These are phyloP conservation scores for Ancistrus triradiatus DNA, from an alignment of 2,113 vertebrate species.

Conservation along the genomic window DNA sequence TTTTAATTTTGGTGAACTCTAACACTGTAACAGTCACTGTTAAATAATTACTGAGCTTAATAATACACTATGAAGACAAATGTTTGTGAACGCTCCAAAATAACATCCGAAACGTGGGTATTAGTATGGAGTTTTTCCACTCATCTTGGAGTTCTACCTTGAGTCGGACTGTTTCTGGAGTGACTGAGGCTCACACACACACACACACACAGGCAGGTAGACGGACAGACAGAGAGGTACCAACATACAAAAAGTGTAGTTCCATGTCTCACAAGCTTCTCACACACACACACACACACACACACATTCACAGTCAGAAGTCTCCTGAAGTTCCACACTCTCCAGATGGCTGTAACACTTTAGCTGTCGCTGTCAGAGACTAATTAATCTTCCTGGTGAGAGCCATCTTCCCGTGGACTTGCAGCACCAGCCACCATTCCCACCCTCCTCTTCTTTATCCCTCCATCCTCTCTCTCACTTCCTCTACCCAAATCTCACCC, in stretches of 20 bases:
- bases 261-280: too few species aligned
- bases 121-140: too few species aligned
- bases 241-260: too few species aligned
- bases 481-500: conserved; percentile 31
- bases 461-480: conserved; percentile 39
- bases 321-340: conserved; percentile 46
- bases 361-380: conserved; percentile 59
- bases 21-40: too few species aligned
- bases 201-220: conserved; percentile 11
- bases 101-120: too few species aligned
- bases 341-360: conserved; percentile 63
- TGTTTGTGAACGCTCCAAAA: too few species aligned
- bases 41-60: too few species aligned
- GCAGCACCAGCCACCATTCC: conserved; percentile 30
- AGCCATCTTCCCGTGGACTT: conserved; percentile 58
- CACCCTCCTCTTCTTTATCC: conserved; percentile 37
- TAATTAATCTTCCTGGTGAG: conserved; percentile 63
- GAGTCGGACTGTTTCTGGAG: too few species aligned
- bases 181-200: conserved; percentile 15
- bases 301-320: conserved; percentile 37
- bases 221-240: too few species aligned
- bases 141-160: too few species aligned
- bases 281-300: conserved; percentile 18
- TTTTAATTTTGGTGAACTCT: too few species aligned
- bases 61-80: too few species aligned